Percentiles rank a stretch among this genome's conserved stretches.
Conservation (phyloP, 2,113 vertebrate species). For the Galbula dea region DNA sequence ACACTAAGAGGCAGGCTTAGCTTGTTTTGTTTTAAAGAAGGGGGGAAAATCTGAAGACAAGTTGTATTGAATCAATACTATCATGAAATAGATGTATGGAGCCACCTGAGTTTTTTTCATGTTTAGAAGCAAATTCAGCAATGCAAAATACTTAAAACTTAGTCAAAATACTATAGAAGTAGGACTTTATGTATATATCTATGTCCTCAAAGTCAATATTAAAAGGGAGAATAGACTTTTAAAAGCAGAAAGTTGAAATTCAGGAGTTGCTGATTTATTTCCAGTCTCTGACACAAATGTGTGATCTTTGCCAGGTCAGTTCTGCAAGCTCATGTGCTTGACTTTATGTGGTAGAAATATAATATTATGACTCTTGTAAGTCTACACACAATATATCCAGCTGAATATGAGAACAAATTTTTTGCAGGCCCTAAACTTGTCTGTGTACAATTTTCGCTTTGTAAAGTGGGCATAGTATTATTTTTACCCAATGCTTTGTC, state of each 20-base stretch:
- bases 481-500: background rate
- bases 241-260: background rate
- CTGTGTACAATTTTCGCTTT: background rate
- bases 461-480: background rate
- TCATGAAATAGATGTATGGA: background rate
- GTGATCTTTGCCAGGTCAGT: background rate
- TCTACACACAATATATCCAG: background rate
- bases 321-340: background rate
- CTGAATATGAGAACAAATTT: background rate
- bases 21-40: background rate
- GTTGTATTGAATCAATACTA: background rate
- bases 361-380: background rate
- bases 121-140: background rate
- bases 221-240: background rate
- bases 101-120: background rate
- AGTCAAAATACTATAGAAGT: background rate
- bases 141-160: background rate
- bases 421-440: background rate
- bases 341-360: background rate
- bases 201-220: background rate
- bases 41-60: background rate
- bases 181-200: background rate
- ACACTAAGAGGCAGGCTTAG: background rate
- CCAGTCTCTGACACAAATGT: background rate
- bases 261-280: background rate